Conservation (phyloP, 2,888 invertebrate genomes). For the Coenonympha glycerion region DNA sequence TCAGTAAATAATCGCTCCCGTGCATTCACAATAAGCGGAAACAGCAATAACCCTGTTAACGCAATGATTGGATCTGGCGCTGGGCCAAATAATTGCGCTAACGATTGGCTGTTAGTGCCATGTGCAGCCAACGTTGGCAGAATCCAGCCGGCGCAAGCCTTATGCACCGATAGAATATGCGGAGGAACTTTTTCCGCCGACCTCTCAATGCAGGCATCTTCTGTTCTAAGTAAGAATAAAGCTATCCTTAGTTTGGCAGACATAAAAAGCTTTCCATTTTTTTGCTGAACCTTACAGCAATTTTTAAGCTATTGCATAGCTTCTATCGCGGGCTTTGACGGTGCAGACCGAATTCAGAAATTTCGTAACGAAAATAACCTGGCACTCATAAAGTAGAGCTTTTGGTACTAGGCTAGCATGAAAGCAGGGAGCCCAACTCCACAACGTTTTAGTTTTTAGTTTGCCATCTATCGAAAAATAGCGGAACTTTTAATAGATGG, state of each 20-base stretch:
- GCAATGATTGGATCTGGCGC: slow-evolving; percentile 81
- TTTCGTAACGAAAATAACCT: too few species aligned
- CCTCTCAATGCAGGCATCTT: slow-evolving; percentile 79
- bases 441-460: too few species aligned
- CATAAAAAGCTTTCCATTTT: not conserved
- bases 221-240: slow-evolving; percentile 82
- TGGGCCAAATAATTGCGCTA: slow-evolving; percentile 81
- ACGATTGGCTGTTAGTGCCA: slow-evolving; percentile 87
- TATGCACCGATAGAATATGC: slow-evolving; percentile 87
- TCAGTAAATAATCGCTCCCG: slow-evolving; percentile 82
- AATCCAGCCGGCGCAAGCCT: slow-evolving; percentile 70
- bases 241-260: too few species aligned
- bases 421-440: too few species aligned
- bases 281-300: not conserved
- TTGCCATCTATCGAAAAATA: too few species aligned
- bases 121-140: slow-evolving; percentile 83
- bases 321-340: too few species aligned
- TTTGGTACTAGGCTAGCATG: too few species aligned
- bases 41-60: slow-evolving; percentile 80
- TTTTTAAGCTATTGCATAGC: too few species aligned
- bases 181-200: slow-evolving; percentile 87
- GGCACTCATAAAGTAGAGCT: too few species aligned
- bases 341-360: too few species aligned
- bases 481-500: too few species aligned
- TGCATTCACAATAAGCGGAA: slow-evolving; percentile 86